Percentiles rank a stretch among this genome's conserved stretches.
These are phyloP conservation scores for Trichonephila clavata DNA, from an alignment of 1,140 invertebrate genomes.

Conservation along the genomic window DNA sequence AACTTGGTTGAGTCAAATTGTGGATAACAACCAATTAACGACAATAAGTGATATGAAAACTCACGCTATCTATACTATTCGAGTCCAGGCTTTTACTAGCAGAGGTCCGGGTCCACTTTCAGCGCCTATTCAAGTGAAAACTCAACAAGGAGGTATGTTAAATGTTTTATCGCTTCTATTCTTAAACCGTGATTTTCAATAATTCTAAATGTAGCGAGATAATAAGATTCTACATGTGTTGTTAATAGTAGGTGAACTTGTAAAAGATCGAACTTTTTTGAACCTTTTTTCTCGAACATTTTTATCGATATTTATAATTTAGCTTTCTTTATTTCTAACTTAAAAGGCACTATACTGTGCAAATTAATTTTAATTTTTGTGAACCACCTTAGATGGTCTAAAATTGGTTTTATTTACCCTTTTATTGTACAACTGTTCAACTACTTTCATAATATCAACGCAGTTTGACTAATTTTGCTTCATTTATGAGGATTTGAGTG, in stretches of 20 bases:
- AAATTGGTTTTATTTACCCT: too few relatives aligned
- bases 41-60: conserved; percentile 94
- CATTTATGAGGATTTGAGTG: too few relatives aligned
- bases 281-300: too few relatives aligned
- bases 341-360: too few relatives aligned
- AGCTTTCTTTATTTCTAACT: too few relatives aligned
- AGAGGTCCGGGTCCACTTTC: conserved; percentile 95
- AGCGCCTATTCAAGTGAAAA: conserved; percentile 95
- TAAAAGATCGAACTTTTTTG: too few relatives aligned
- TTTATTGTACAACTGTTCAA: too few relatives aligned
- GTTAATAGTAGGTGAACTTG: neutral
- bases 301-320: too few relatives aligned
- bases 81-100: conserved; percentile 94
- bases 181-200: neutral
- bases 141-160: conserved; percentile 91
- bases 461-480: too few relatives aligned
- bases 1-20: conserved; percentile 94
- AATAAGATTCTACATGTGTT: neutral
- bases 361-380: too few relatives aligned
- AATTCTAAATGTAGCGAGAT: neutral
- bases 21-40: conserved; percentile 95
- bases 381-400: too few relatives aligned
- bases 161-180: neutral
- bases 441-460: too few relatives aligned
- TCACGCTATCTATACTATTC: conserved; percentile 94